Evolutionary conservation across 2,888 invertebrate genomes (phyloP).

Genomic region (Notocelia uddmanniana): DNA sequence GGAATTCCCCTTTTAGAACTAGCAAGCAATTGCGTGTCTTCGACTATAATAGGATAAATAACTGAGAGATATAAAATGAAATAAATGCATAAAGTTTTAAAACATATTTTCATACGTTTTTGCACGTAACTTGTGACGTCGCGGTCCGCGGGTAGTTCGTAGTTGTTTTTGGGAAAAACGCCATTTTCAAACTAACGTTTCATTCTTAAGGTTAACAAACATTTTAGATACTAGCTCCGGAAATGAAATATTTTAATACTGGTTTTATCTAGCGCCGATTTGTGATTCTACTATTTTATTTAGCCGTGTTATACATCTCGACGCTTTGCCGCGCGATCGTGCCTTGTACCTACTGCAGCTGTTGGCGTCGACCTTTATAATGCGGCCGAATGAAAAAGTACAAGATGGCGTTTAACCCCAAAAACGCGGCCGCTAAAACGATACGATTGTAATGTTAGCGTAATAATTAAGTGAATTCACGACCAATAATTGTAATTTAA

Average conservation of each 20-base stretch:
- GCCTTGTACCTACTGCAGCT: slow-evolving; percentile 16
- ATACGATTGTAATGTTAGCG: slow-evolving; percentile 67
- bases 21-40: slow-evolving; percentile 36
- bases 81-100: slow-evolving; percentile 79
- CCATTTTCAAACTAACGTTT: slow-evolving; percentile 51
- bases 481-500: slow-evolving; percentile 85
- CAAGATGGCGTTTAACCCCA: slow-evolving; percentile 61
- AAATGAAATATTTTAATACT: slow-evolving; percentile 43
- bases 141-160: slow-evolving; percentile 67
- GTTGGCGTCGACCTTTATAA: slow-evolving; percentile 43
- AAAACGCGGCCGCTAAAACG: slow-evolving; percentile 66
- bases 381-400: slow-evolving; percentile 42
- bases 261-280: slow-evolving; percentile 33
- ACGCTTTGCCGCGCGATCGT: slow-evolving; percentile 5
- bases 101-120: slow-evolving; percentile 85
- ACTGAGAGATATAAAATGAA: slow-evolving; percentile 76
- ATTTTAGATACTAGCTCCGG: slow-evolving; percentile 25
- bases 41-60: slow-evolving; percentile 65
- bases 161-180: slow-evolving; percentile 65
- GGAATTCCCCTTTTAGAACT: slow-evolving; percentile 40
- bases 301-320: slow-evolving; percentile 13
- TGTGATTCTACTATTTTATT: slow-evolving; percentile 20
- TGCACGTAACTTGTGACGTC: slow-evolving; percentile 78
- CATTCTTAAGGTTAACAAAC: slow-evolving; percentile 32
- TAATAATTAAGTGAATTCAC: slow-evolving; percentile 77